phyloP scores from a whole-genome alignment of 2,888 invertebrate species.

The Emesis russula region DNA sequence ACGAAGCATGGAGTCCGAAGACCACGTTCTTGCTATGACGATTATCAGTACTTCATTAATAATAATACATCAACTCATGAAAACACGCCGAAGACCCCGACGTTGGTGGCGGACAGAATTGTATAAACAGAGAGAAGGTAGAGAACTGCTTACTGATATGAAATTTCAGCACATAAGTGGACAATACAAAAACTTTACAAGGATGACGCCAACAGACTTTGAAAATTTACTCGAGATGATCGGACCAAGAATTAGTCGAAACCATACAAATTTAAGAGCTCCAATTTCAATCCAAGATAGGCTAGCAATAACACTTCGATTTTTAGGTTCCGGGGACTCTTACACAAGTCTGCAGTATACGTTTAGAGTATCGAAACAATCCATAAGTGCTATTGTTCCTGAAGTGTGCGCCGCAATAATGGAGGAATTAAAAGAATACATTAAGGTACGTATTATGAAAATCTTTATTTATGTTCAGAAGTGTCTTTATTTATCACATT shows the following conservation, averaged over 20 bases:
- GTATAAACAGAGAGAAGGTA: conserved; percentile 74
- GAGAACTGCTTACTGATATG: conserved; percentile 74
- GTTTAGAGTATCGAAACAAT: no score
- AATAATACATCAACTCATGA: conserved; percentile 47
- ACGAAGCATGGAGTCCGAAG: conserved; percentile 58
- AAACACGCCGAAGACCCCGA: conserved; percentile 56
- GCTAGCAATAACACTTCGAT: no score
- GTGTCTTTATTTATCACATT: no score
- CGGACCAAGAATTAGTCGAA: conserved; percentile 5
- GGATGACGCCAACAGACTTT: conserved; percentile 46
- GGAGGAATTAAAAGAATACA: no score
- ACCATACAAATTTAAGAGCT: no score
- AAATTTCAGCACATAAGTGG: conserved; percentile 62
- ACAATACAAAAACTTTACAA: conserved; percentile 73
- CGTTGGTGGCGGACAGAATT: conserved; percentile 84
- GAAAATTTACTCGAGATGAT: conserved; percentile 39
- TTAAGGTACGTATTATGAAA: no score
- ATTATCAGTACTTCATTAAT: conserved; percentile 51
- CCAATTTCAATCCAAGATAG: no score
- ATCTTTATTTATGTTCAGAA: no score
- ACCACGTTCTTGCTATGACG: conserved; percentile 42
- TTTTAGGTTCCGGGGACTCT: no score
- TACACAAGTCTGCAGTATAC: no score
- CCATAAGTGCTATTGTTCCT: no score
- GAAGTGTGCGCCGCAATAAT: no score